A percentile compares a stretch with the other conserved stretches of the same genome.
Evolutionary conservation across 2,888 invertebrate genomes (phyloP).

Genomic region (Antitype chi): DNA sequence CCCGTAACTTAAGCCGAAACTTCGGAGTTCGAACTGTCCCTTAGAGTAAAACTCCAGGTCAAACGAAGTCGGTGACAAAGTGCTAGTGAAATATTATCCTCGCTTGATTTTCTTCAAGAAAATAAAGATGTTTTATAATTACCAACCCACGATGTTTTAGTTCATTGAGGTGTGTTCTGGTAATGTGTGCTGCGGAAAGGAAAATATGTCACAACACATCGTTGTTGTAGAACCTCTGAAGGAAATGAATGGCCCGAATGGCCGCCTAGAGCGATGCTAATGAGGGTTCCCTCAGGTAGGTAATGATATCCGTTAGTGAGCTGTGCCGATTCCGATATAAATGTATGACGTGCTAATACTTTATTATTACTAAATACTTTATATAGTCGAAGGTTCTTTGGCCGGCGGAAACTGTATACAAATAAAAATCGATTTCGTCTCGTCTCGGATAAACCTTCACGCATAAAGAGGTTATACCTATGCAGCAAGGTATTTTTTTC

Average conservation of each 20-base stretch:
- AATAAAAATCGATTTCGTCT: neutral
- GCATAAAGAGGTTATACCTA: neutral
- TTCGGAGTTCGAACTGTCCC: too few relatives aligned
- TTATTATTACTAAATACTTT: conserved; percentile 1
- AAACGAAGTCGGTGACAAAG: neutral
- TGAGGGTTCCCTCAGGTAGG: conserved; percentile 44
- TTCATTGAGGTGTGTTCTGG: conserved; percentile 12
- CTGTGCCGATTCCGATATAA: conserved; percentile 12
- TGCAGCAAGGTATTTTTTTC: too few relatives aligned
- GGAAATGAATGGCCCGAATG: conserved; percentile 40
- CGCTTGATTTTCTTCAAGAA: neutral
- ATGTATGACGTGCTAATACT: conserved; percentile 12
- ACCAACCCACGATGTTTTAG: neutral
- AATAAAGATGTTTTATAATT: neutral
- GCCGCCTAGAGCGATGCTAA: conserved; percentile 39
- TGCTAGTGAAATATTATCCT: neutral
- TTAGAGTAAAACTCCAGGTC: neutral
- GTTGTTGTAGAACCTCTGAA: conserved; percentile 35
- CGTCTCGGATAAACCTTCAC: neutral
- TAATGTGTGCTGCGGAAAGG: neutral
- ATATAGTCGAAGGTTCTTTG: neutral
- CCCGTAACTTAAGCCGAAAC: too few relatives aligned
- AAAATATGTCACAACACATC: conserved; percentile 48
- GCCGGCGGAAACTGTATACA: neutral
- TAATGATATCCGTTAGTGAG: conserved; percentile 50